Conservation (phyloP, 2,113 vertebrate species). For the Otus sunia region DNA sequence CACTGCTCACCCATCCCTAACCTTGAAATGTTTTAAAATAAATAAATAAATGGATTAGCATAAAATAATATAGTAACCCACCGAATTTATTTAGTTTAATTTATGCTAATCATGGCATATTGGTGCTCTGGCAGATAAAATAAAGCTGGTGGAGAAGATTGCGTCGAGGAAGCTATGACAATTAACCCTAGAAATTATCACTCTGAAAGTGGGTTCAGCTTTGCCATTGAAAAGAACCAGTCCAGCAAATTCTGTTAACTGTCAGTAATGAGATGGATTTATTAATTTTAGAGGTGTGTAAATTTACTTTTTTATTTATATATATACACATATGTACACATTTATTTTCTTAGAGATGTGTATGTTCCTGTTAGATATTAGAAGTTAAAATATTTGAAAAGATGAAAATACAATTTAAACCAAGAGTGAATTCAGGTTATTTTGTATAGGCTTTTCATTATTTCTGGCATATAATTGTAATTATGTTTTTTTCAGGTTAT, state of each 20-base stretch:
- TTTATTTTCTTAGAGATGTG: background rate
- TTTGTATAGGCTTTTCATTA: background rate
- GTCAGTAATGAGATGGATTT: conserved; percentile 50
- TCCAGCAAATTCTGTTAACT: conserved; percentile 66
- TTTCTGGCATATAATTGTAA: background rate
- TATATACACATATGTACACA: background rate
- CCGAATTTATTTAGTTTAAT: conserved; percentile 76
- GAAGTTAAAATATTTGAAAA: background rate
- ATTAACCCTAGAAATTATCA: conserved; percentile 77
- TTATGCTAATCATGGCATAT: conserved; percentile 77
- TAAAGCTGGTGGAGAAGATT: conserved; percentile 74
- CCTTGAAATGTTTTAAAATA: conserved; percentile 67
- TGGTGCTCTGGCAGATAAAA: conserved; percentile 76
- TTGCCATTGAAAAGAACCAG: conserved; percentile 52
- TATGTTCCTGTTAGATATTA: background rate
- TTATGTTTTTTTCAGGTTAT: background rate
- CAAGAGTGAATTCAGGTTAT: background rate
- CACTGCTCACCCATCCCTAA: conserved; percentile 59
- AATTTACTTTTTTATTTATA: background rate
- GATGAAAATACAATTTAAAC: background rate
- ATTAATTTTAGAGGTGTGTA: conserved; percentile 36
- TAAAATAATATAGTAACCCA: conserved; percentile 77
- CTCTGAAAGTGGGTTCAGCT: conserved; percentile 53
- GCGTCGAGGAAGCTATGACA: conserved; percentile 67
- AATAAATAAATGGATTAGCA: conserved; percentile 62